These are phyloP conservation scores for Copsychus sechellarum DNA, from an alignment of 2,113 vertebrate species.

Conservation along the genomic window DNA sequence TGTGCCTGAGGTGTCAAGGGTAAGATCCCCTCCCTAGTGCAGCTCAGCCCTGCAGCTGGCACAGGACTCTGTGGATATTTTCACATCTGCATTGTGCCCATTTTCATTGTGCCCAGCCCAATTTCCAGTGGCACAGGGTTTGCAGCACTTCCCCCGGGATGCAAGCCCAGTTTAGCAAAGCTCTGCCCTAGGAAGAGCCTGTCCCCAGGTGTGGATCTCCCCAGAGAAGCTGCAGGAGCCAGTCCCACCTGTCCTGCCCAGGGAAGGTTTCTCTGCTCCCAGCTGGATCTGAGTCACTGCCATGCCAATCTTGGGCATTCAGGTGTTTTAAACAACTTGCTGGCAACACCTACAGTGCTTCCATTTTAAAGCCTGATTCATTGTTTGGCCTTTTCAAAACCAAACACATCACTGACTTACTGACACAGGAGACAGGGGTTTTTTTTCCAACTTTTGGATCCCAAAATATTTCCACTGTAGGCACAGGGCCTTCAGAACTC, in stretches of 20 bases:
- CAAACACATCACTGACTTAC: constrained; percentile 5
- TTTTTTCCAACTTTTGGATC: neutral
- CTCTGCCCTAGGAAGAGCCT: neutral
- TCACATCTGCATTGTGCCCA: accelerated
- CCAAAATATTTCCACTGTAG: neutral
- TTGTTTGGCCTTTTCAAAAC: constrained; percentile 47
- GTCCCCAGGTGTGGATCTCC: accelerated
- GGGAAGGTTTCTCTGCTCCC: neutral
- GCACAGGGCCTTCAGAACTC: neutral
- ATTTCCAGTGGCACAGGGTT: neutral
- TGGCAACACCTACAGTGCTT: constrained; percentile 38
- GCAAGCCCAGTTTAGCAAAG: neutral
- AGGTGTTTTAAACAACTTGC: neutral
- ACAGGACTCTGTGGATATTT: neutral
- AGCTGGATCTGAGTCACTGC: neutral
- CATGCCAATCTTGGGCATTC: neutral
- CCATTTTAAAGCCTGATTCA: constrained; percentile 52
- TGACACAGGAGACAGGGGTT: neutral
- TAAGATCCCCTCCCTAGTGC: neutral
- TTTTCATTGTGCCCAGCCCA: accelerated
- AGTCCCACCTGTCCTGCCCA: neutral
- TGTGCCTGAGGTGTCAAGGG: neutral
- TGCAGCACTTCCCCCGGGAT: neutral
- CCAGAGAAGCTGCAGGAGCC: accelerated
- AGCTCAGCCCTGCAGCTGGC: neutral